phyloP scores from a whole-genome alignment of 2,113 vertebrate species.

The Patagioenas fasciata region DNA sequence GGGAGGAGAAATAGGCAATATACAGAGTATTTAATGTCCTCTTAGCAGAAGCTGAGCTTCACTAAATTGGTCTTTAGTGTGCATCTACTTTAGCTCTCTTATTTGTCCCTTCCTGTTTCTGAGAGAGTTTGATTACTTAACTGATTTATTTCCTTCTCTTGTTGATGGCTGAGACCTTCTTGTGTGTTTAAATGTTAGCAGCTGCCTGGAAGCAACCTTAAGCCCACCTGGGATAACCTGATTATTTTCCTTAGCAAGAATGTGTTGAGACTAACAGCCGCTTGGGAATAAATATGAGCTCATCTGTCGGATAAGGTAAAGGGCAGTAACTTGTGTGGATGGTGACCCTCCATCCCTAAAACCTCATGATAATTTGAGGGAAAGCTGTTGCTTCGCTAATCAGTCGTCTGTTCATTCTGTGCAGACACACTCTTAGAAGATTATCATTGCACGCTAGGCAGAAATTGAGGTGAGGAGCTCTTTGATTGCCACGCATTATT shows the following conservation, averaged over 20 bases:
- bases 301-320: not conserved
- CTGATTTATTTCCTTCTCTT: not conserved
- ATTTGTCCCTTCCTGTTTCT: not conserved
- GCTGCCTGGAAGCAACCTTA: not conserved
- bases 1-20: not conserved
- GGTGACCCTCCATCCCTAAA: not conserved
- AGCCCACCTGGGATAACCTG: not conserved
- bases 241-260: not conserved
- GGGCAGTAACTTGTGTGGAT: not conserved
- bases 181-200: not conserved
- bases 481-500: not conserved
- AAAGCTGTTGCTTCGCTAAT: not conserved
- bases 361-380: not conserved
- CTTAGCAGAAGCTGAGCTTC: constrained; percentile 15
- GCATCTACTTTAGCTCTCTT: not conserved
- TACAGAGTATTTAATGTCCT: not conserved
- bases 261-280: fast-evolving
- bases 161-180: not conserved
- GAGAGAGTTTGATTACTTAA: not conserved
- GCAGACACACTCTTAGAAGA: not conserved
- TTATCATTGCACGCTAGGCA: not conserved
- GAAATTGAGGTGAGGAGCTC: not conserved
- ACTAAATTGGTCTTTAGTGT: constrained; percentile 5
- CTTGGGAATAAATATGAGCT: not conserved
- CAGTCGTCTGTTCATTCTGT: not conserved